Evolutionary conservation across 2,888 invertebrate genomes (phyloP).

Genomic region (Koerneria pararmatus): DNA sequence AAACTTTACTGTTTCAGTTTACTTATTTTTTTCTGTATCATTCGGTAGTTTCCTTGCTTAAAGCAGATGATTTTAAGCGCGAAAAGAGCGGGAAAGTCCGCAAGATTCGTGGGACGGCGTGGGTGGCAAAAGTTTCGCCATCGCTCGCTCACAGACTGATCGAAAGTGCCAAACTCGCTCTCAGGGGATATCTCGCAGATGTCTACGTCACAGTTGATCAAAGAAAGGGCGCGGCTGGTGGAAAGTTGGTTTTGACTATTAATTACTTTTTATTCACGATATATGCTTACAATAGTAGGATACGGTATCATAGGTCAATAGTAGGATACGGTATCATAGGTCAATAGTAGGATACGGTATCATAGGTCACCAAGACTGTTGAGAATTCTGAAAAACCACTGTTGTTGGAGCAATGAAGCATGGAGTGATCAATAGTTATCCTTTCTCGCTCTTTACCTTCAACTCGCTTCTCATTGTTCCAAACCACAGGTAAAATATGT

Average conservation of each 20-base stretch:
- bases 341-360: too few relatives aligned
- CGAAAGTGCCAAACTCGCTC: constrained; percentile 82
- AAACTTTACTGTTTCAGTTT: constrained; percentile 6
- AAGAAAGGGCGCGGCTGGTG: constrained; percentile 79
- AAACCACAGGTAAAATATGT: too few relatives aligned
- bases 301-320: too few relatives aligned
- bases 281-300: too few relatives aligned
- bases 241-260: constrained; percentile 68
- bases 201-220: constrained; percentile 92
- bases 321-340: too few relatives aligned
- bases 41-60: constrained; percentile 8
- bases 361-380: too few relatives aligned
- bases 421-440: too few relatives aligned
- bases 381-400: too few relatives aligned
- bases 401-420: too few relatives aligned
- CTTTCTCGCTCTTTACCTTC: too few relatives aligned
- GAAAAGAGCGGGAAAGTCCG: constrained; percentile 82
- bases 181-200: constrained; percentile 86
- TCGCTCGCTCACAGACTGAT: constrained; percentile 87
- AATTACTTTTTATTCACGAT: too few relatives aligned
- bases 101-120: constrained; percentile 75
- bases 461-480: too few relatives aligned
- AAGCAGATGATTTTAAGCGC: constrained; percentile 40
- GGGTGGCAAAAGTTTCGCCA: constrained; percentile 77
- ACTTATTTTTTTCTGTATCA: neutral